Base-by-base conservation (phyloP, 1,140 invertebrate species). In the Tribolium castaneum region DNA sequence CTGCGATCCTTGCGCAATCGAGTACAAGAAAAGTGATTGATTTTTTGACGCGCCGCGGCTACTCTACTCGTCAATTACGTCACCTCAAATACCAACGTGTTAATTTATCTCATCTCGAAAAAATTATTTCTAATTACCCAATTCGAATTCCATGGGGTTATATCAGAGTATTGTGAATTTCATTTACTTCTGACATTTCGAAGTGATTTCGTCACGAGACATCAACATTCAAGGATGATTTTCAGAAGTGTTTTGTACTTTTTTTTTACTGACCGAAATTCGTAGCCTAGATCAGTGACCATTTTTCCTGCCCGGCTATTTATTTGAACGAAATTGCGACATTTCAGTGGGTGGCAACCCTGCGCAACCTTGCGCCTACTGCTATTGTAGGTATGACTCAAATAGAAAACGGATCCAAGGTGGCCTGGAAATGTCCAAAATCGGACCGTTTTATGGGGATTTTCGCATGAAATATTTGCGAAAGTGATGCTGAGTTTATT, bases 191-290 rank as follows among this genome's bases (percentile, higher is more conserved):
- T 59, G 54, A 59, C 54, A 59, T 59, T 59, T 59, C 14, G 22
- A 59, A 59, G 3, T 59, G 54, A 59, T 59, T 19, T 59, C 54
- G 54, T 25, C 54, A 59, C 14, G 9, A 59, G 16, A 16, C 14
- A 59, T 59, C 54, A 59, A 59, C 16, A 59, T 59, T 59, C 54
- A 59, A 59, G 54, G 54, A 59, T 59, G 54, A 19, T 59, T 59
- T 59, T 59, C 54, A 45, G 39, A 45, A 45, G 54, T 59, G 19
- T 25, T 59, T 54, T 54, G 13, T 54, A n/a, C 9, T 12, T 50
- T 50, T 50, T 50, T n/a, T 9, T 7, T n/a, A n/a, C 39, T 9
- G 7, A n/a, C 7, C n/a, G 39, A 45, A 7, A 7, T 45, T 45
- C 7, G 39, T 45, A 45, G 39, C 39, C 39, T 9, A 45, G n/a